phyloP scores from a whole-genome alignment of 2,797 vertebrate species.

The Tinamus major region DNA sequence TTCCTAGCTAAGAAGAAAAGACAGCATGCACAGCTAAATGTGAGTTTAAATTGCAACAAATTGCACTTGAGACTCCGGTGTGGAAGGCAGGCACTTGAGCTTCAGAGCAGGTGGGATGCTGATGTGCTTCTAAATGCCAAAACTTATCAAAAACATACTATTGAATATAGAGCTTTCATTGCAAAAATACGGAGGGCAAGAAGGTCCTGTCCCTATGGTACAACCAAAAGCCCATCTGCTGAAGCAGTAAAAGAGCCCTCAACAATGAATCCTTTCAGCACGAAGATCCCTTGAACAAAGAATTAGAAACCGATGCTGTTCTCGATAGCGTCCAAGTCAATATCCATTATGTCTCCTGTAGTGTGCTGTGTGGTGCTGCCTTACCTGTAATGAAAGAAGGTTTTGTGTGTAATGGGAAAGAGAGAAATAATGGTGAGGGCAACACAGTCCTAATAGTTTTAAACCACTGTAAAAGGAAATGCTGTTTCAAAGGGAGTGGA shows the following conservation, averaged over 20 bases:
- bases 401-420: neutral
- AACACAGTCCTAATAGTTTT: slow-evolving; percentile 63
- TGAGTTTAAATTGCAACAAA: slow-evolving; percentile 36
- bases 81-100: slow-evolving; percentile 55
- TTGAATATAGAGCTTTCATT: slow-evolving; percentile 21
- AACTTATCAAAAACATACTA: neutral
- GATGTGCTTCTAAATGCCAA: slow-evolving; percentile 57
- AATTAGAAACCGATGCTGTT: slow-evolving; percentile 58
- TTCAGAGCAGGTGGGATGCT: slow-evolving; percentile 58
- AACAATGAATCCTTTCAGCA: slow-evolving; percentile 57
- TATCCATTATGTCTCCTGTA: slow-evolving; percentile 41
- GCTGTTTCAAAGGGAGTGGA: slow-evolving; percentile 75
- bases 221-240: slow-evolving; percentile 9
- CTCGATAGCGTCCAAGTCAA: slow-evolving; percentile 33
- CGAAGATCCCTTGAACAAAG: slow-evolving; percentile 52
- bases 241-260: slow-evolving; percentile 31
- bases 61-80: slow-evolving; percentile 14
- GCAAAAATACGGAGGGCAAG: slow-evolving; percentile 55
- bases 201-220: neutral
- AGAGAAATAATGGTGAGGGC: slow-evolving; percentile 61
- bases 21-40: neutral
- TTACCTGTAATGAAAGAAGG: slow-evolving; percentile 70
- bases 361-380: slow-evolving; percentile 31
- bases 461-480: slow-evolving; percentile 75
- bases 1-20: slow-evolving; percentile 67